phyloP scores from a whole-genome alignment of 2,888 invertebrate species.

The Oasisia sp. region DNA sequence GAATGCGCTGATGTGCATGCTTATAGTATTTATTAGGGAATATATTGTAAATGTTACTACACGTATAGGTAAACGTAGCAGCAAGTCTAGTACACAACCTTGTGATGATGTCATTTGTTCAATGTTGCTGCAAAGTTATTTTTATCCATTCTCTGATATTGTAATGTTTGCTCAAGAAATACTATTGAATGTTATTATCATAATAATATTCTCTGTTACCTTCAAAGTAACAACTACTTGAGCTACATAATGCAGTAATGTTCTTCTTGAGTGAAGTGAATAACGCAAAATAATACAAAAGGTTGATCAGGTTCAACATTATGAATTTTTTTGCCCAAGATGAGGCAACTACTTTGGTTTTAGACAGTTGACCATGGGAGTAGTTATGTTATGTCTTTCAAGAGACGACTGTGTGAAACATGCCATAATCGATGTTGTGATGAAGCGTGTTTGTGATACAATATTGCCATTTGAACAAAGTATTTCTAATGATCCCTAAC shows the following conservation, averaged over 20 bases:
- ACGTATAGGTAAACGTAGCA: neutral
- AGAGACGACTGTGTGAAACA: neutral
- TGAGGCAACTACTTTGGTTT: neutral
- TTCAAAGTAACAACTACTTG: too few relatives aligned
- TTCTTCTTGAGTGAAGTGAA: neutral
- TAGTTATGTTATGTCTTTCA: neutral
- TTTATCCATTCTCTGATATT: neutral
- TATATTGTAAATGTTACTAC: neutral
- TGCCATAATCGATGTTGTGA: neutral
- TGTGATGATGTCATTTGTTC: neutral
- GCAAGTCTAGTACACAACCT: neutral
- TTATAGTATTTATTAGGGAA: neutral
- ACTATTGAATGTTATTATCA: too few relatives aligned
- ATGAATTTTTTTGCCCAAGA: neutral
- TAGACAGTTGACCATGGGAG: neutral
- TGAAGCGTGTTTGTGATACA: neutral
- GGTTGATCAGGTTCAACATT: neutral
- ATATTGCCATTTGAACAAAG: neutral
- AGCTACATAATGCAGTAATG: neutral
- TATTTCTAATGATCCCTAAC: neutral
- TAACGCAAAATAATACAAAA: neutral
- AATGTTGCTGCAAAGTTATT: neutral
- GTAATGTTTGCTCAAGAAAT: neutral
- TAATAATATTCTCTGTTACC: too few relatives aligned
- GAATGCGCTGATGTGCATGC: neutral